Base-by-base conservation (phyloP, 1,140 invertebrate genomes). In the Berghia stephanieae region DNA sequence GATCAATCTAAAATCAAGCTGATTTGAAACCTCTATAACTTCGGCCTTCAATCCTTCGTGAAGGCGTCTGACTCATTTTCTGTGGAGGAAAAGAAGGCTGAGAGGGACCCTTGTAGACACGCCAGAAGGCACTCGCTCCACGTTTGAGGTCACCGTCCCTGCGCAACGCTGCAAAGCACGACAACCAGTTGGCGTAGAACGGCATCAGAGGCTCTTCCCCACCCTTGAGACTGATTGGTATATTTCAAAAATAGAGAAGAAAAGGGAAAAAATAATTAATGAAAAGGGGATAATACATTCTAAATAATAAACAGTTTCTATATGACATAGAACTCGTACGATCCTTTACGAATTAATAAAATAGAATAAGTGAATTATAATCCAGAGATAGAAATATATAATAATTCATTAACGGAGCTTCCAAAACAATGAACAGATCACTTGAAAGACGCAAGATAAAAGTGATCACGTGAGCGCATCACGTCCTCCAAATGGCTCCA, bases 191-290 rank as follows among this genome's bases (percentile, higher is more conserved):
- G 2, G 86, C 87, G 84, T 96, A 97, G 27, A 92, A 88, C 44
- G 95, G 94, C 95, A 96, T 96, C 16, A 92, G 88, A 2, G 95
- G 94, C 27, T 94, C 94, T 49, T 92, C 90, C 38, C 94, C 95
- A 44, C 95, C 94, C 80, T 89, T 89, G 24, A 97, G 91, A 67
- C 94, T 76, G 44, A 38, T n/a, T 94, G 36, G 34, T 74, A 44
- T n/a, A n/a, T n/a, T n/a, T n/a, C 49, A 36, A 42, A 79, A 85
- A 83, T n/a, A n/a, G n/a, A n/a, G n/a, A n/a, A n/a, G n/a, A n/a
- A n/a, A n/a, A n/a, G n/a, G n/a, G n/a, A n/a, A 73, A 90, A 49
- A 75, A 79, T 27, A 27, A 40, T 42, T 18, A 52, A 36, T 42
- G 2, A 16, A 3, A 52, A 42, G 16, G 40, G 18, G 16, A 36